Base-by-base conservation (phyloP, 2,113 vertebrate genomes). In the Cottus gobio region DNA sequence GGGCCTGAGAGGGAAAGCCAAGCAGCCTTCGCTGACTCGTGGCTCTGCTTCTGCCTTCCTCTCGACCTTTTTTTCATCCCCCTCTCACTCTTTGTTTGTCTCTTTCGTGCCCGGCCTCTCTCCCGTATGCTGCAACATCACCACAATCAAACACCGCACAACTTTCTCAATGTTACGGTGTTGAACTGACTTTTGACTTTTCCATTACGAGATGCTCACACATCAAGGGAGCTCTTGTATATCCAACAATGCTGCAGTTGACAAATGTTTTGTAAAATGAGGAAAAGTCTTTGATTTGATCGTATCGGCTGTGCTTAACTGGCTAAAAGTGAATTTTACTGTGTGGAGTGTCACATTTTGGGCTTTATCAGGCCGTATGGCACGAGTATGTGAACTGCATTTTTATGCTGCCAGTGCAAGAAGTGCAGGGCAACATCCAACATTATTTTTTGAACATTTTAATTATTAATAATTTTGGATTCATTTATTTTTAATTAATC, bases 1-100 rank as follows among this genome's bases (percentile, higher is more conserved):
- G 71, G 78, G 80, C 71, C 48, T 24, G 69, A 82, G 79, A 81
- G 74, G 75, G 85, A 79, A 80, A 89, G 73, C 67, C 50, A 48
- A 62, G 71, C 79, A 79, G 66, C 48, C 77, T 63, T 63, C 74
- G 54, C 64, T 69, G 72, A 66, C 67, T 72, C 34, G 68, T 56
- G 54, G 68, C 79, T 77, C 79, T 64, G 30, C 52, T 60, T 73
- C 75, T 80, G 42, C 46, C 42, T 69, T 82, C 65, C 70, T 76
- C 72, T 15, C 48, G 56, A 57, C 62, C 57, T 65, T 50, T 18
- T 72, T 76, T 50, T 50, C 18, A 48, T 50, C 18, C 58, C 16
- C 31, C 15, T 46, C 57, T 84, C 44, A 20, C n/a, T 77, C 70
- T 74, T 34, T 77, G 22, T 46, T 62, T 63, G 26, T 80, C 57